Percentiles rank a stretch among this genome's conserved stretches.
Conservation (phyloP, 2,888 invertebrate genomes). For the Lithodes maja region DNA sequence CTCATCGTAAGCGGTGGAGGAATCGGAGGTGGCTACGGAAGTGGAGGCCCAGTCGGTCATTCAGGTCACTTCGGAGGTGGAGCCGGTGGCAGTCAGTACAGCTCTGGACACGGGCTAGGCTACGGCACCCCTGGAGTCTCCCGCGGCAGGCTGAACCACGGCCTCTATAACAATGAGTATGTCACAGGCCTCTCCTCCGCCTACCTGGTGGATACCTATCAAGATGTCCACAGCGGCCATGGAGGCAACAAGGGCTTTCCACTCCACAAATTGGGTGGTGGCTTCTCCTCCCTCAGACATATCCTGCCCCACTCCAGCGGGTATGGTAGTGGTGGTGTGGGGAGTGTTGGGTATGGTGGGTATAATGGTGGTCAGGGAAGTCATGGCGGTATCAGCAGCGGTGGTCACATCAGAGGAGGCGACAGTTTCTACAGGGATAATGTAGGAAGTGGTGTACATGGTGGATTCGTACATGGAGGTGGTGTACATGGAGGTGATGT, state of each 20-base stretch:
- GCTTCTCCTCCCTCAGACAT: neutral
- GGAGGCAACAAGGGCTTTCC: slow-evolving; percentile 19
- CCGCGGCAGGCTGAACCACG: slow-evolving; percentile 10
- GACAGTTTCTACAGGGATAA: too few relatives aligned
- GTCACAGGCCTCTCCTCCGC: slow-evolving; percentile 38
- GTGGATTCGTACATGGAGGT: neutral
- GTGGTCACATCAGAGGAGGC: neutral
- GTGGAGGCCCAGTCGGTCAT: neutral
- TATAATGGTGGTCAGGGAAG: neutral
- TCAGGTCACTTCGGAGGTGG: neutral
- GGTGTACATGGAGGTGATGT: neutral
- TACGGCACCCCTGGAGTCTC: neutral
- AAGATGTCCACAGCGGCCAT: slow-evolving; percentile 1
- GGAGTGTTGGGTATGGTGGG: neutral
- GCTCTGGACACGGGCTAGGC: too few relatives aligned
- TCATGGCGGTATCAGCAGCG: neutral
- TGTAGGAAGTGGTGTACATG: neutral
- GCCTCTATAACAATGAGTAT: slow-evolving; percentile 32
- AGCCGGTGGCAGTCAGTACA: neutral
- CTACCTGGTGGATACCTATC: slow-evolving; percentile 38
- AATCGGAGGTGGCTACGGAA: neutral
- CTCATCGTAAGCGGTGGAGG: neutral
- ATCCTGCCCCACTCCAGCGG: neutral
- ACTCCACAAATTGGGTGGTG: slow-evolving; percentile 7
- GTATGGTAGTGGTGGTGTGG: neutral